phyloP scores from a whole-genome alignment of 2,797 vertebrate species.

The Halcyon smyrnensis region DNA sequence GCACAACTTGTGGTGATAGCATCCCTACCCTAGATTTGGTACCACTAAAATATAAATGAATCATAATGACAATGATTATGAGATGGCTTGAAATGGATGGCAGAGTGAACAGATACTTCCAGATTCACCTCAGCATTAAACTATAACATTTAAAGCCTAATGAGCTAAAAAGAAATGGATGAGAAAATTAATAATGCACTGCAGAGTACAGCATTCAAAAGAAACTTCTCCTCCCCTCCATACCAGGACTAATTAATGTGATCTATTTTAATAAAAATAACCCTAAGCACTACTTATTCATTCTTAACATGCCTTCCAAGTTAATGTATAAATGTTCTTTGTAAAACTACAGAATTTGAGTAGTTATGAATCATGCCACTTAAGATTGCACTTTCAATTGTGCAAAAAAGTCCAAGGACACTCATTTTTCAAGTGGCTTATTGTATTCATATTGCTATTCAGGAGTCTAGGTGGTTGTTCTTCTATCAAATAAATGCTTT shows the following conservation, averaged over 20 bases:
- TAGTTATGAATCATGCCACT: slow-evolving; percentile 52
- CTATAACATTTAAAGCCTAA: slow-evolving; percentile 45
- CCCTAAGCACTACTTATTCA: slow-evolving; percentile 20
- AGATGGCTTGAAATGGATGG: background rate
- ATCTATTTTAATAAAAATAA: slow-evolving; percentile 50
- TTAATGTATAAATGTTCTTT: slow-evolving; percentile 1
- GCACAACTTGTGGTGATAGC: background rate
- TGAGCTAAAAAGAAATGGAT: slow-evolving; percentile 30
- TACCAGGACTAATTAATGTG: slow-evolving; percentile 45
- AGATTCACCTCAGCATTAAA: background rate
- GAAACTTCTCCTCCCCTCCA: slow-evolving; percentile 15
- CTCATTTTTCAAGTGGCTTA: slow-evolving; percentile 26
- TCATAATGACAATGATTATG: background rate
- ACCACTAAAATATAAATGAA: background rate
- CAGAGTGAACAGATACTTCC: background rate
- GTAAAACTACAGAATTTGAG: slow-evolving; percentile 20
- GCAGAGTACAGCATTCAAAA: slow-evolving; percentile 1
- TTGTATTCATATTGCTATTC: background rate
- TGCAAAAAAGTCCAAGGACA: slow-evolving; percentile 32
- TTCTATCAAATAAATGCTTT: background rate
- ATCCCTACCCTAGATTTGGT: background rate
- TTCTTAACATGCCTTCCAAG: slow-evolving; percentile 39
- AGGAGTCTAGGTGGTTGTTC: background rate
- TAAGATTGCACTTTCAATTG: background rate
- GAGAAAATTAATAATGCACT: slow-evolving; percentile 44